Base-by-base conservation (phyloP, 1,140 invertebrate species). In the Sarcophaga bullata region DNA sequence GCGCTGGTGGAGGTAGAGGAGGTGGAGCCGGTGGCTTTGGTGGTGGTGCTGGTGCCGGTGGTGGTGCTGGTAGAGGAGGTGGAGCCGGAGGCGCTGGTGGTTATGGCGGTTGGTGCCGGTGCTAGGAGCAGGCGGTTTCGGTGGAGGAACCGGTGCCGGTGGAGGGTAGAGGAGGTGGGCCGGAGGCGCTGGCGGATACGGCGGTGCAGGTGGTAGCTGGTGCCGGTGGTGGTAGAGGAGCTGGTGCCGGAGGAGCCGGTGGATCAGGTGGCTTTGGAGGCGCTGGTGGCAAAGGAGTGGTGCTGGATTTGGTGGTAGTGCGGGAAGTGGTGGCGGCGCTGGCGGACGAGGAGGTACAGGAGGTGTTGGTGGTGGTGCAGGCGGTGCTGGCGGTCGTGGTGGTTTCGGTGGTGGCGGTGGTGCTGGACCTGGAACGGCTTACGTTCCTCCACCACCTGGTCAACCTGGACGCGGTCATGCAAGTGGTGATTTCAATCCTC, bases 41-140 rank as follows among this genome's bases (percentile, higher is more conserved):
- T 49, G 87, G 90, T 46, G 87, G 88, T 83, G 87, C 91, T 17
- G 87, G 91, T 58, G 86, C 90, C 48, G 86, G 89, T 50, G 85
- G 88, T 46, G 87, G 90, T 81, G 86, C 89, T 52, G 87, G 25
- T 6, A 86, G 90, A 11, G 87, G 90, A 13, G 84, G 91, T 1
- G 89, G 91, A 2, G 86, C 91, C 11, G 88, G 91, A 48, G 85
- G 91, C 8, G 87, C 91, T 1, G 87, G 91, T 3, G 86, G 91
- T 5, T 86, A 90, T 4, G 84, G 90, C 4, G 86, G 88, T 0
- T 6, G 86, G 52, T 68, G 82, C 46, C 7, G 75, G 49, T 10
- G 84, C 72, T 47, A 62, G 81, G 80, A 13, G 80, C 82, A 1
- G 72, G 73, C 7, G 87, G 86, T 46, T 83, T 84, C 7, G 84